Percentiles rank a stretch among this genome's conserved stretches.
These are phyloP conservation scores for Labeo calbasu DNA, from an alignment of 2,797 vertebrate genomes.

Conservation along the genomic window DNA sequence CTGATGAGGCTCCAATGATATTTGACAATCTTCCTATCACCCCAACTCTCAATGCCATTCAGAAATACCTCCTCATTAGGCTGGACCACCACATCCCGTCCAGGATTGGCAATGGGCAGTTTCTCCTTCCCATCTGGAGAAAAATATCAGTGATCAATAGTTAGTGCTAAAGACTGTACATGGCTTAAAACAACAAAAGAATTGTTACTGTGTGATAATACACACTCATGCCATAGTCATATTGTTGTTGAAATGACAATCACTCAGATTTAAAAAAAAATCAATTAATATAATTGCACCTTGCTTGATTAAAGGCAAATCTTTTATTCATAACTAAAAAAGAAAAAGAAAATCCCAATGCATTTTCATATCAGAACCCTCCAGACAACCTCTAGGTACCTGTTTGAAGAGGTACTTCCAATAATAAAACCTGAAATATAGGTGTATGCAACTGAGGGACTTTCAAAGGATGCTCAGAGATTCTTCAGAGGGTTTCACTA, in stretches of 20 bases:
- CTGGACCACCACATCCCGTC: conserved; percentile 81
- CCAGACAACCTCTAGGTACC: background rate
- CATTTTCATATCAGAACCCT: background rate
- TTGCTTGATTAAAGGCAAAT: background rate
- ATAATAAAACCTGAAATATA: background rate
- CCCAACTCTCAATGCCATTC: conserved; percentile 80
- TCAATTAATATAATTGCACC: background rate
- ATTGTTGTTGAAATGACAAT: background rate
- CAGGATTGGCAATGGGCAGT: conserved; percentile 77
- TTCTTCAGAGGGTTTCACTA: background rate
- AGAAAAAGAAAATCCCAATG: background rate
- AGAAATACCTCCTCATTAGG: conserved; percentile 77
- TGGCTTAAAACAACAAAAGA: background rate
- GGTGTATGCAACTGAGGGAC: background rate
- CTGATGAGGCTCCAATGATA: conserved; percentile 81
- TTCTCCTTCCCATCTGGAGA: conserved; percentile 60
- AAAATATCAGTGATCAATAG: background rate
- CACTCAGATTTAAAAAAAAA: background rate
- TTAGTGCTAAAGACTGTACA: background rate
- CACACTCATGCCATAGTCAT: background rate
- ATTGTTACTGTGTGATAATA: background rate
- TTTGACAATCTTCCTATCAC: conserved; percentile 69
- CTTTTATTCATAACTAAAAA: background rate
- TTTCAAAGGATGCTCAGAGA: background rate
- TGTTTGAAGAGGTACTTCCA: background rate